These are phyloP conservation scores for Rhizoglyphus robini DNA, from an alignment of 1,140 invertebrate species.

Conservation along the genomic window DNA sequence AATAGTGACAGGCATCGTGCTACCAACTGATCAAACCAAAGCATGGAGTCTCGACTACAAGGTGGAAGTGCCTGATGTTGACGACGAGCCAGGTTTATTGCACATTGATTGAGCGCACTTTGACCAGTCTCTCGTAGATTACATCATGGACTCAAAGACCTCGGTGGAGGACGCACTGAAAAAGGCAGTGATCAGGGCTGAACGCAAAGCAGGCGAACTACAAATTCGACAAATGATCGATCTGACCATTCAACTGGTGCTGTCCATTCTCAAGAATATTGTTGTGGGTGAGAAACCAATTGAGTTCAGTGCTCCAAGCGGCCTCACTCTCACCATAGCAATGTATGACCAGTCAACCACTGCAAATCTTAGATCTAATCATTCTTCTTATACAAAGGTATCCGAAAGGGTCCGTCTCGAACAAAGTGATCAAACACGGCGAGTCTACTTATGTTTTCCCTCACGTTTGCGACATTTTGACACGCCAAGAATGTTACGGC, in stretches of 20 bases:
- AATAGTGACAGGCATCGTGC: slow-evolving; percentile 26
- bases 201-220: slow-evolving; percentile 26
- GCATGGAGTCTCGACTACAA: slow-evolving; percentile 28
- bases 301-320: slow-evolving; percentile 28
- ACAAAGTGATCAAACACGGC: slow-evolving; percentile 28
- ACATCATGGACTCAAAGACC: slow-evolving; percentile 28
- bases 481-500: slow-evolving; percentile 24
- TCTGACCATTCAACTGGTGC: slow-evolving; percentile 27
- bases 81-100: slow-evolving; percentile 20
- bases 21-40: slow-evolving; percentile 28
- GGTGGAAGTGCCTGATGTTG: slow-evolving; percentile 26
- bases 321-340: slow-evolving; percentile 28
- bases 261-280: slow-evolving; percentile 29
- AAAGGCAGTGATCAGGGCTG: slow-evolving; percentile 27
- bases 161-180: slow-evolving; percentile 27
- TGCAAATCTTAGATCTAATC: neutral
- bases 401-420: slow-evolving; percentile 21
- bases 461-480: slow-evolving; percentile 28
- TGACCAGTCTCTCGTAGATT: slow-evolving; percentile 24
- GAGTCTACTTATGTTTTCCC: slow-evolving; percentile 29
- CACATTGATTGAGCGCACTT: neutral
- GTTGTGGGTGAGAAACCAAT: slow-evolving; percentile 29
- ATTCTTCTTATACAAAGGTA: slow-evolving; percentile 1
- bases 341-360: slow-evolving; percentile 25
- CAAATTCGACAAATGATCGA: slow-evolving; percentile 28